These are phyloP conservation scores for Julus scandinavius DNA, from an alignment of 2,888 invertebrate species.

Conservation along the genomic window DNA sequence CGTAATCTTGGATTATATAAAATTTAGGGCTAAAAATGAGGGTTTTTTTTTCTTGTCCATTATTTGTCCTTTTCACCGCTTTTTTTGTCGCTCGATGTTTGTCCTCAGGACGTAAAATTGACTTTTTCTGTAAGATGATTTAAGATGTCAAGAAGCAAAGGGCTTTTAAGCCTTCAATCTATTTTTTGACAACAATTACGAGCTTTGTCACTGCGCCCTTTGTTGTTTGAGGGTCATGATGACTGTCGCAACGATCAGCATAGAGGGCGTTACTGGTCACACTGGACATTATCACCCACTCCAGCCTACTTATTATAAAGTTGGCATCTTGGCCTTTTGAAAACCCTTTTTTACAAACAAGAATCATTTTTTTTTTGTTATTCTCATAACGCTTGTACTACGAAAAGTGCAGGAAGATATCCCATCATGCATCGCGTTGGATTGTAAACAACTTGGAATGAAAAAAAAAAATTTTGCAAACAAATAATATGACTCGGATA, in stretches of 20 bases:
- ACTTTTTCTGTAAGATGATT: constrained; percentile 31
- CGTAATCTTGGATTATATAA: constrained; percentile 32
- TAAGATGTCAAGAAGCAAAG: constrained; percentile 30
- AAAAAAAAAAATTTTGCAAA: background rate
- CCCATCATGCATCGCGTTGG: background rate
- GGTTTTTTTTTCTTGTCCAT: background rate
- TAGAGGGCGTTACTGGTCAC: background rate
- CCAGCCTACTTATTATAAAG: background rate
- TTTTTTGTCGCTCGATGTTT: constrained; percentile 15
- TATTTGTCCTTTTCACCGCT: constrained; percentile 24
- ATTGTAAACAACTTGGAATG: background rate
- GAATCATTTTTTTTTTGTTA: background rate
- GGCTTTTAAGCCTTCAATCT: constrained; percentile 23
- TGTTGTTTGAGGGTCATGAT: background rate
- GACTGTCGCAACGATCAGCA: background rate
- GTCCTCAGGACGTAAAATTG: constrained; percentile 5
- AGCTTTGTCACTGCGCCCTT: background rate
- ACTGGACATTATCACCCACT: background rate
- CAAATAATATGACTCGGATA: background rate
- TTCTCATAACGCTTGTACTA: background rate
- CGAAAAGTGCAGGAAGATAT: constrained; percentile 11
- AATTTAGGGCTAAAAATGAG: background rate
- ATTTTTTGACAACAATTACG: background rate
- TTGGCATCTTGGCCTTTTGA: background rate
- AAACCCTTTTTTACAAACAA: background rate